Conservation (phyloP, 2,113 vertebrate genomes). For the Psittacula cyanocephala region DNA sequence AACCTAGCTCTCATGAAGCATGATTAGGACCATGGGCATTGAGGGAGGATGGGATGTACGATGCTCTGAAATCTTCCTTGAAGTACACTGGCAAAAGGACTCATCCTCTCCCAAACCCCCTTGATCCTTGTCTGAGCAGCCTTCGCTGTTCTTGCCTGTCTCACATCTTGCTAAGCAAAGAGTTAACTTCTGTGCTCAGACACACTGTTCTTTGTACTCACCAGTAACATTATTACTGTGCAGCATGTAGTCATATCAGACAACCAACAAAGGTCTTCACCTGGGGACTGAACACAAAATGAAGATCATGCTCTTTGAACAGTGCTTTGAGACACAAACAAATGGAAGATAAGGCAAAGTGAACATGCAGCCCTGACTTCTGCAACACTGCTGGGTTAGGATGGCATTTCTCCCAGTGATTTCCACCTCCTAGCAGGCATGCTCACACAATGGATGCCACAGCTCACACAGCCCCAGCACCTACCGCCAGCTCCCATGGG, state of each 20-base stretch:
- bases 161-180: background rate
- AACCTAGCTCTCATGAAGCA: too few relatives aligned
- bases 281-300: fast-evolving
- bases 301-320: background rate
- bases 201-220: background rate
- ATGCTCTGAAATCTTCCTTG: background rate
- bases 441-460: background rate
- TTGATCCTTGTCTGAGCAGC: background rate
- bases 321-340: background rate
- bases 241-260: background rate
- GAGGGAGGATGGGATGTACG: fast-evolving
- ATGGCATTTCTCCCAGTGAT: background rate
- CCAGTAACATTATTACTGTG: background rate
- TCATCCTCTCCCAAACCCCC: background rate
- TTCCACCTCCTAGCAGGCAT: background rate
- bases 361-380: background rate
- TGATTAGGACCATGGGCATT: too few relatives aligned
- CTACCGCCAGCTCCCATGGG: too few relatives aligned
- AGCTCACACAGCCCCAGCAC: fast-evolving
- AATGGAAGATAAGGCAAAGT: background rate
- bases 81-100: fast-evolving
- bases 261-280: background rate
- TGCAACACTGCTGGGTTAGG: background rate
- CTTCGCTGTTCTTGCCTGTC: background rate
- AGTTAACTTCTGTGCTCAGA: background rate